phyloP scores from a whole-genome alignment of 2,888 invertebrate genomes.

The Trachelus troglodyta region DNA sequence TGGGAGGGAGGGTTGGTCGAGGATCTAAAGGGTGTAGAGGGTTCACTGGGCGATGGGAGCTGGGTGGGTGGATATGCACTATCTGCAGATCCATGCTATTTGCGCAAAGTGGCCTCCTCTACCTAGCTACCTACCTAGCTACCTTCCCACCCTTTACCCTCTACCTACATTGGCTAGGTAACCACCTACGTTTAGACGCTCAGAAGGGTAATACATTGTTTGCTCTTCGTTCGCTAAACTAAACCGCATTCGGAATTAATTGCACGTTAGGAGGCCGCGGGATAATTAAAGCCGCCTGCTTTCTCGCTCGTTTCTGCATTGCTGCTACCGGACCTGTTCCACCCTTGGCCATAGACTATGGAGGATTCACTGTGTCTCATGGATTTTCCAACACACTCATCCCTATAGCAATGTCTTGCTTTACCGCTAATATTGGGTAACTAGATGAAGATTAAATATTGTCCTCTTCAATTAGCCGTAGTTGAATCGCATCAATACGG shows the following conservation, averaged over 20 bases:
- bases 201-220: constrained; percentile 57
- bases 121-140: constrained; percentile 18
- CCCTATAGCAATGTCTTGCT: not conserved
- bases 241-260: constrained; percentile 62
- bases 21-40: constrained; percentile 35
- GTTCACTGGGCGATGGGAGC: constrained; percentile 16
- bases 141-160: constrained; percentile 16
- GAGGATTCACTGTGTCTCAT: not conserved
- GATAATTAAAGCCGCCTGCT: constrained; percentile 59
- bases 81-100: constrained; percentile 58
- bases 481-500: not conserved
- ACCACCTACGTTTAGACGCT: constrained; percentile 56
- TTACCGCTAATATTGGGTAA: not conserved
- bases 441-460: not conserved
- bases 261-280: constrained; percentile 58
- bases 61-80: constrained; percentile 45
- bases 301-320: constrained; percentile 43
- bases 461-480: not conserved
- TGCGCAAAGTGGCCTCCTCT: constrained; percentile 56
- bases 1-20: constrained; percentile 19
- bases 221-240: constrained; percentile 61
- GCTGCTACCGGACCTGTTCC: constrained; percentile 45
- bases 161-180: constrained; percentile 35
- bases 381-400: not conserved
- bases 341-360: not conserved